Evolutionary conservation across 2,888 invertebrate species (phyloP).

Genomic region (Hofmannophila pseudospretella): DNA sequence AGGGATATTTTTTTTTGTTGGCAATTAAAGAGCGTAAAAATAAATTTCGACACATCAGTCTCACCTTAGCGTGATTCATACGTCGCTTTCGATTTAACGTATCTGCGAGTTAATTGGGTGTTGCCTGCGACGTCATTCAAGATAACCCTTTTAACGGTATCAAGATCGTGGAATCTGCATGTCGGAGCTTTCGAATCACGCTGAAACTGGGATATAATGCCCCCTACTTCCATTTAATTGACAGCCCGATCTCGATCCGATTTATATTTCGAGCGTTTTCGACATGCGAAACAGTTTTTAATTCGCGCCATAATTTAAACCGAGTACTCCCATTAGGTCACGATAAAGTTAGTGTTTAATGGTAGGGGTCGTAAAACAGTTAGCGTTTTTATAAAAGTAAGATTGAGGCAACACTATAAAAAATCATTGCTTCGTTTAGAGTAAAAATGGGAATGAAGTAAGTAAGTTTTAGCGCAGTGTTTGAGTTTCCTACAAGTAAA

Average conservation of each 20-base stretch:
- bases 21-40: too few relatives aligned
- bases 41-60: not conserved
- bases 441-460: too few relatives aligned
- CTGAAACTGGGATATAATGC: slow-evolving; percentile 37
- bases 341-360: slow-evolving; percentile 4
- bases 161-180: slow-evolving; percentile 55
- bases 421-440: too few relatives aligned
- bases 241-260: slow-evolving; percentile 42
- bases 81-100: slow-evolving; percentile 34
- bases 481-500: too few relatives aligned
- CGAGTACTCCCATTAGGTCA: slow-evolving; percentile 4
- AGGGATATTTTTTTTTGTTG: too few relatives aligned
- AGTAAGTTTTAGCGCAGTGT: too few relatives aligned
- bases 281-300: slow-evolving; percentile 31
- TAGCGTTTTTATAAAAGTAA: slow-evolving; percentile 5
- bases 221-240: slow-evolving; percentile 47
- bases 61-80: slow-evolving; percentile 29
- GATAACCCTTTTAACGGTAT: slow-evolving; percentile 61
- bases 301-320: slow-evolving; percentile 20
- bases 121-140: slow-evolving; percentile 53
- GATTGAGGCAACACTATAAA: too few relatives aligned
- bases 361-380: slow-evolving; percentile 5
- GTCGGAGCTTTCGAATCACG: slow-evolving; percentile 30
- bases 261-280: slow-evolving; percentile 45
- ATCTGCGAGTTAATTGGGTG: slow-evolving; percentile 52